A percentile compares a stretch with the other conserved stretches of the same genome.
These are phyloP conservation scores for Blera fallax DNA, from an alignment of 2,888 invertebrate genomes.

Conservation along the genomic window DNA sequence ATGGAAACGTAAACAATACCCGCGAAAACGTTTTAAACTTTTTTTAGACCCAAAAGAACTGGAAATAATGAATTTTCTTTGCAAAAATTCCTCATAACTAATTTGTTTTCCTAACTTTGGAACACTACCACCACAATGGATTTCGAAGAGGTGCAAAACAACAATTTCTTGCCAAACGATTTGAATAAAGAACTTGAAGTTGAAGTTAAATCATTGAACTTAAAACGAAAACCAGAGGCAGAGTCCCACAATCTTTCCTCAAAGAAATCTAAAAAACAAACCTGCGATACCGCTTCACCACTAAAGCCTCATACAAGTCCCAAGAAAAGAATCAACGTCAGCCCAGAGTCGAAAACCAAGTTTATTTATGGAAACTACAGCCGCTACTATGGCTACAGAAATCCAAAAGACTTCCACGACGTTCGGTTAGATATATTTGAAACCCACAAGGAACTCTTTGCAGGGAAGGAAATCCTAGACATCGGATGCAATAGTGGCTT, in stretches of 20 bases:
- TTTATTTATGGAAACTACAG: slow-evolving; percentile 80
- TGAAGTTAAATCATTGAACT: background rate
- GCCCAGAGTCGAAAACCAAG: slow-evolving; percentile 68
- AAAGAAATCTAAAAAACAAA: slow-evolving; percentile 10
- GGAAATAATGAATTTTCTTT: background rate
- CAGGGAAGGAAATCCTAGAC: slow-evolving; percentile 89
- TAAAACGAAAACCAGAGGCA: slow-evolving; percentile 27
- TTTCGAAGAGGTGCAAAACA: background rate
- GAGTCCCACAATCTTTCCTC: background rate
- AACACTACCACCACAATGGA: background rate
- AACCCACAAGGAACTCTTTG: slow-evolving; percentile 86
- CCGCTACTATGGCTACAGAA: slow-evolving; percentile 92
- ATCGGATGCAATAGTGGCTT: slow-evolving; percentile 95
- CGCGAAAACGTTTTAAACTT: slow-evolving; percentile 29
- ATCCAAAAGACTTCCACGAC: slow-evolving; percentile 86
- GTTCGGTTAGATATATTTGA: slow-evolving; percentile 86
- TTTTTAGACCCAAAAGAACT: background rate
- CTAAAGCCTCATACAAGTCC: slow-evolving; percentile 35
- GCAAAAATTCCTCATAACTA: background rate
- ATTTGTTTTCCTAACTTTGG: no score
- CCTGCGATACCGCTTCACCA: background rate
- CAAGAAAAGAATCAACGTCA: slow-evolving; percentile 19
- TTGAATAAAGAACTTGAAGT: background rate
- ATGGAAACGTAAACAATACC: slow-evolving; percentile 41
- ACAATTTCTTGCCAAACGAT: slow-evolving; percentile 6